Conservation (phyloP, 2,888 invertebrate species). For the Chorisops tibialis region DNA sequence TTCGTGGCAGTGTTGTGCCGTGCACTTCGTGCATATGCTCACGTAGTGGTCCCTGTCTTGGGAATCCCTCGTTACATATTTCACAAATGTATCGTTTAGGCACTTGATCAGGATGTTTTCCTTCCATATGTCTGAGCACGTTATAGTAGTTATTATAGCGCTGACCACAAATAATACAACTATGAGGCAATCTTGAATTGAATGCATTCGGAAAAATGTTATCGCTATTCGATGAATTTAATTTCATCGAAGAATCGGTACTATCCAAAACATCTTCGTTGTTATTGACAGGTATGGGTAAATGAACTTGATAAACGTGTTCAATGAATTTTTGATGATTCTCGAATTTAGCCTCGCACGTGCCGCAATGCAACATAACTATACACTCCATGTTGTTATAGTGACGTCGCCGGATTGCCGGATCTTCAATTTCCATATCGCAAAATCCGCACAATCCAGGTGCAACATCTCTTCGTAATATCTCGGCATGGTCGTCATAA, state of each 20-base stretch:
- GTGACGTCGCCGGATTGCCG: constrained; percentile 49
- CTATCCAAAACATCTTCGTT: constrained; percentile 35
- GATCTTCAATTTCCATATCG: constrained; percentile 48
- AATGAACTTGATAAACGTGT: constrained; percentile 50
- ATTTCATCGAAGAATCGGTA: constrained; percentile 10
- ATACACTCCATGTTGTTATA: constrained; percentile 53
- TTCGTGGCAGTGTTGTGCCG: constrained; percentile 39
- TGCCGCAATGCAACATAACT: constrained; percentile 49
- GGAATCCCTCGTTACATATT: constrained; percentile 49
- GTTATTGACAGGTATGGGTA: constrained; percentile 38
- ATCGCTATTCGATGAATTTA: neutral
- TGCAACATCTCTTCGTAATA: constrained; percentile 48
- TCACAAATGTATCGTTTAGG: constrained; percentile 52
- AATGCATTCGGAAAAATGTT: neutral
- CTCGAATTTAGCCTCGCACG: constrained; percentile 50
- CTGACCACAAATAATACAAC: constrained; percentile 50
- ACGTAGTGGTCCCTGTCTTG: constrained; percentile 49
- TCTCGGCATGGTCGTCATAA: constrained; percentile 50
- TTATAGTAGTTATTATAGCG: constrained; percentile 53
- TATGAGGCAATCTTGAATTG: constrained; percentile 42
- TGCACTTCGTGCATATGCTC: constrained; percentile 51
- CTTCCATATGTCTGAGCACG: constrained; percentile 52
- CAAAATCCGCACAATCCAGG: constrained; percentile 50
- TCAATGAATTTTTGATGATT: constrained; percentile 50
- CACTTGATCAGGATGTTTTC: constrained; percentile 52